Evolutionary conservation across 2,797 vertebrate genomes (phyloP).

Genomic region (Carapus acus): DNA sequence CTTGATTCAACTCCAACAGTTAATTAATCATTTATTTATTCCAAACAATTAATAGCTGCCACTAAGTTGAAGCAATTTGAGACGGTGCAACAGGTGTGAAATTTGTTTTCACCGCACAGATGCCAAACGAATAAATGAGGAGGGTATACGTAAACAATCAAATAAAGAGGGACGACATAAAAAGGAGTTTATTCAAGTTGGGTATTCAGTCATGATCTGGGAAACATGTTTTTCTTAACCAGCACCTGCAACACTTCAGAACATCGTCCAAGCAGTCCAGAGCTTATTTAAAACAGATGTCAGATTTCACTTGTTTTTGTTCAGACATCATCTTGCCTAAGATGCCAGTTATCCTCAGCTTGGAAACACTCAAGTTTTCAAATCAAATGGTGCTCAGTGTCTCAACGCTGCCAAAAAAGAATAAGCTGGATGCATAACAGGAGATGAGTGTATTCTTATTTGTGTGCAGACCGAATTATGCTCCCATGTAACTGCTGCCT

Average conservation of each 20-base stretch:
- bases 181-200: too few species aligned
- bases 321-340: slow-evolving; percentile 1
- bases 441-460: slow-evolving; percentile 24
- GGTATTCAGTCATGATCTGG: too few species aligned
- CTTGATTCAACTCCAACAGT: slow-evolving; percentile 28
- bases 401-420: slow-evolving; percentile 33
- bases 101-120: too few species aligned
- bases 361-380: background rate
- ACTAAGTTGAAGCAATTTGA: too few species aligned
- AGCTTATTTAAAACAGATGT: slow-evolving; percentile 17
- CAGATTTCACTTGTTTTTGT: background rate
- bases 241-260: too few species aligned
- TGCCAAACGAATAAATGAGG: too few species aligned
- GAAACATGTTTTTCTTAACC: too few species aligned
- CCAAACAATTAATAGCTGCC: too few species aligned
- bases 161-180: too few species aligned
- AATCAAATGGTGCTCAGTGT: slow-evolving; percentile 49
- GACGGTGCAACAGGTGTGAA: too few species aligned
- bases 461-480: slow-evolving; percentile 22
- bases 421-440: slow-evolving; percentile 51
- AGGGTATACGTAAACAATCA: too few species aligned
- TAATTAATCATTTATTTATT: slow-evolving; percentile 7
- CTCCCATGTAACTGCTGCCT: slow-evolving; percentile 44
- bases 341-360: background rate
- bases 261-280: too few species aligned